Evolutionary conservation across 2,888 invertebrate genomes (phyloP), one percentile per base, ranked within the genome.

Genomic region (Isoperla grammatica): DNA sequence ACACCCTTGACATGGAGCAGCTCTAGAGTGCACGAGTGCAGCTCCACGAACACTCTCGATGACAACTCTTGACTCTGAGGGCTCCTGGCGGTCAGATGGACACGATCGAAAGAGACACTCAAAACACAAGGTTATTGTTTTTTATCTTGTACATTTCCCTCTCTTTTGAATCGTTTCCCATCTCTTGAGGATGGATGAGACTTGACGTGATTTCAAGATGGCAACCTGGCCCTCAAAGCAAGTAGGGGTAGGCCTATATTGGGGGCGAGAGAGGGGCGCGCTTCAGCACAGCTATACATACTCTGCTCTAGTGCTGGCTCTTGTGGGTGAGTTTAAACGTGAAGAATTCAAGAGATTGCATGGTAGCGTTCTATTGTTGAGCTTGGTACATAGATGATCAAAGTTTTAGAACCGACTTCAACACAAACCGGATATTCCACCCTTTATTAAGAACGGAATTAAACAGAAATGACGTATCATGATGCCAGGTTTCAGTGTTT

Each of bases 51-150:
- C 40, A 48, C 40, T 56, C 49, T 49, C 56, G 60, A 60, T 60
- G 60, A 56, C 43, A 56, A 49, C 60, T 50, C 60, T 60, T 60
- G 60, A 60, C 60, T 60, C 20, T 20, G 37, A 42, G 23, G 48
- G 48, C 39, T 40, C 60, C 35, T 49, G 56, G 50, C 60, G 60
- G 60, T 60, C 60, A 56, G 56, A 49, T 42, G 55, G 56, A 49
- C 60, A 29, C 29, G 29, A 29, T 29, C 29, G 29, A 29, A 46
- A 46, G 46, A 46, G 19, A 46, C 20, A 17, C 46, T 46, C 46
- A 20, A 46, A 46, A 46, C n/a, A 22, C 46, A 19, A 22, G 46
- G 49, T 50, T 50, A 53, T 53, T 53, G 53, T 53, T 53, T 53
- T 53, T 20, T 53, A 39, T 37, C 53, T 37, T 53, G 20, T 19